Conservation (phyloP, 2,888 invertebrate species). For the Griposia aprilina region DNA sequence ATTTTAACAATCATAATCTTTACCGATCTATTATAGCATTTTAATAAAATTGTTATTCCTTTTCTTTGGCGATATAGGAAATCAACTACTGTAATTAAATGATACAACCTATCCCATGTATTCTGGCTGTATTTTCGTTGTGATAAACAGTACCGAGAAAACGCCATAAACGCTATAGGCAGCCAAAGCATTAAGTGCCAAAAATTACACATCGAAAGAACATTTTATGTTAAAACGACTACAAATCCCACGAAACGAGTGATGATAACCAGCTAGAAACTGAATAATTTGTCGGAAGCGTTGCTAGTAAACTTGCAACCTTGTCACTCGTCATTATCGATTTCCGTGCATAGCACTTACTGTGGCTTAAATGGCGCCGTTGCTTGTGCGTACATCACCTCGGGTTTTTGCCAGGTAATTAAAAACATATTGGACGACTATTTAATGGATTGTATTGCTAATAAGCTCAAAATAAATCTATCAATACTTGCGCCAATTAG, state of each 20-base stretch:
- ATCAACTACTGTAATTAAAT: not conserved
- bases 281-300: constrained; percentile 26
- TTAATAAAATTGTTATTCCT: not conserved
- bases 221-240: not conserved
- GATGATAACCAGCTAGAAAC: not conserved
- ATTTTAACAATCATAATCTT: not conserved
- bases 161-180: not conserved
- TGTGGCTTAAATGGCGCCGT: constrained; percentile 41
- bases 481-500: constrained; percentile 3
- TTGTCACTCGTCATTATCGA: constrained; percentile 52
- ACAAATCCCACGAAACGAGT: not conserved
- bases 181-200: not conserved
- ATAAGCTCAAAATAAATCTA: constrained; percentile 11
- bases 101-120: too few species aligned
- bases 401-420: not conserved
- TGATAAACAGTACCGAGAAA: not conserved
- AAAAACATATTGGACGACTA: not conserved
- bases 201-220: not conserved
- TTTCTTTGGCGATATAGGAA: not conserved
- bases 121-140: not conserved
- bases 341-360: constrained; percentile 54
- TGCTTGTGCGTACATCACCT: constrained; percentile 36
- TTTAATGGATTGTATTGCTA: not conserved
- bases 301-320: constrained; percentile 52
- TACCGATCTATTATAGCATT: not conserved